Percentiles rank a stretch among this genome's conserved stretches.
Evolutionary conservation across 2,888 invertebrate species (phyloP).

Genomic region (Gasteruption jaculator): DNA sequence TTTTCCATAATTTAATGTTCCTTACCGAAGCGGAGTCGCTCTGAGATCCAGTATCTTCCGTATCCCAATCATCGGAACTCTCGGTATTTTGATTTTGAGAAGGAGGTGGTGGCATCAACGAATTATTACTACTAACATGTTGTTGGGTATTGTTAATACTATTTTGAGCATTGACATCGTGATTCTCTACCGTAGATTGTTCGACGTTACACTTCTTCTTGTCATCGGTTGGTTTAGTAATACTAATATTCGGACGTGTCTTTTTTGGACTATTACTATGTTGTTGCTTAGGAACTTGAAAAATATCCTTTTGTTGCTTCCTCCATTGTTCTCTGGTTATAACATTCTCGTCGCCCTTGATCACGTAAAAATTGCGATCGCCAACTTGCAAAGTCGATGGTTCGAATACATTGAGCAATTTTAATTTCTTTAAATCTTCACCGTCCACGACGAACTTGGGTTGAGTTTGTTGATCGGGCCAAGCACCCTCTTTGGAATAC

Average conservation of each 20-base stretch:
- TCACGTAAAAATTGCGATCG: constrained; percentile 79
- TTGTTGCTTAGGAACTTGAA: constrained; percentile 48
- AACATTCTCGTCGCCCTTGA: constrained; percentile 71
- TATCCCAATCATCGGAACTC: constrained; percentile 52
- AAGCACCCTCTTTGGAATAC: constrained; percentile 58
- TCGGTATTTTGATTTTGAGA: constrained; percentile 36
- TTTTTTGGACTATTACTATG: constrained; percentile 48
- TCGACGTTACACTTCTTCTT: constrained; percentile 33
- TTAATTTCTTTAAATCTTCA: constrained; percentile 76
- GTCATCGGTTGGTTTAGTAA: constrained; percentile 34
- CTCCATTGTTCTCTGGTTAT: constrained; percentile 76
- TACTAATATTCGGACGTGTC: constrained; percentile 32
- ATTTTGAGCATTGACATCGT: constrained; percentile 25
- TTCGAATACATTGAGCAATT: constrained; percentile 80
- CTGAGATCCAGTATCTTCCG: constrained; percentile 52
- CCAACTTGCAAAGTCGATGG: constrained; percentile 86
- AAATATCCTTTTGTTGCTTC: constrained; percentile 44
- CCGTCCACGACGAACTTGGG: constrained; percentile 67
- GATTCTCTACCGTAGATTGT: constrained; percentile 17
- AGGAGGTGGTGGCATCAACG: constrained; percentile 34
- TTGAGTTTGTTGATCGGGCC: constrained; percentile 62
- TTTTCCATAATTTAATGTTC: too few species aligned
- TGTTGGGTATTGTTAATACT: constrained; percentile 30
- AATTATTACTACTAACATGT: constrained; percentile 32
- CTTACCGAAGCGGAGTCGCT: constrained; percentile 52